Percentiles rank a stretch among this genome's conserved stretches.
Evolutionary conservation across 1,140 invertebrate genomes (phyloP).

Genomic region (Limonius californicus): DNA sequence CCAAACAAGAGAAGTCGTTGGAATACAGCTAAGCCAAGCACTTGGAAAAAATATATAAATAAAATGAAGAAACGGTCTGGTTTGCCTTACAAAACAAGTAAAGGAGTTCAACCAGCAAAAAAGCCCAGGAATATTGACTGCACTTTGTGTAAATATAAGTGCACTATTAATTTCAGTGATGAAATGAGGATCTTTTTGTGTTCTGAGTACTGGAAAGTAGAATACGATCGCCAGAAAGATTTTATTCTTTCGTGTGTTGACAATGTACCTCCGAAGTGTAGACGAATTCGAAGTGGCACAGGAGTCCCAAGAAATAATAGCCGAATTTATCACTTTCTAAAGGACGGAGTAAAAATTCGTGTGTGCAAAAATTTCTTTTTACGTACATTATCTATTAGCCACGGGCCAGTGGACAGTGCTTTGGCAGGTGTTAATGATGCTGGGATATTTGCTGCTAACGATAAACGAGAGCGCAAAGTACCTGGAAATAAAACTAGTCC

Average conservation of each 20-base stretch:
- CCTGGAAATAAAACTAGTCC: not conserved
- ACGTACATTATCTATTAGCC: not conserved
- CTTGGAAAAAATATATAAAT: not conserved
- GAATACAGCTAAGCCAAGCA: too few species aligned
- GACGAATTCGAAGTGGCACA: not conserved
- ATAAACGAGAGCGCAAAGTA: not conserved
- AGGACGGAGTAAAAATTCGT: not conserved
- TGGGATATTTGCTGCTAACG: too few species aligned
- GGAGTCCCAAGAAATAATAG: too few species aligned
- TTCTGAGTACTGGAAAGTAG: not conserved
- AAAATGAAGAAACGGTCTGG: not conserved
- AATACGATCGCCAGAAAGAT: not conserved
- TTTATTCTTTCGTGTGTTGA: not conserved
- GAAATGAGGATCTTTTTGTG: not conserved
- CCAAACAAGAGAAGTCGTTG: too few species aligned
- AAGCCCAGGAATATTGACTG: not conserved
- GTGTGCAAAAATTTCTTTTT: not conserved
- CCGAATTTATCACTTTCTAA: not conserved
- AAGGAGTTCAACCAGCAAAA: not conserved
- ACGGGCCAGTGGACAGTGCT: not conserved
- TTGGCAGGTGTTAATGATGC: not conserved
- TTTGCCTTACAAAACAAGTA: conserved; percentile 2
- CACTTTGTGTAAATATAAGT: not conserved
- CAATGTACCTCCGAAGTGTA: not conserved
- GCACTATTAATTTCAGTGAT: not conserved